Percentiles rank a stretch among this genome's conserved stretches.
These are phyloP conservation scores for Drosophila birchii DNA, from an alignment of 2,888 invertebrate species.

Conservation along the genomic window DNA sequence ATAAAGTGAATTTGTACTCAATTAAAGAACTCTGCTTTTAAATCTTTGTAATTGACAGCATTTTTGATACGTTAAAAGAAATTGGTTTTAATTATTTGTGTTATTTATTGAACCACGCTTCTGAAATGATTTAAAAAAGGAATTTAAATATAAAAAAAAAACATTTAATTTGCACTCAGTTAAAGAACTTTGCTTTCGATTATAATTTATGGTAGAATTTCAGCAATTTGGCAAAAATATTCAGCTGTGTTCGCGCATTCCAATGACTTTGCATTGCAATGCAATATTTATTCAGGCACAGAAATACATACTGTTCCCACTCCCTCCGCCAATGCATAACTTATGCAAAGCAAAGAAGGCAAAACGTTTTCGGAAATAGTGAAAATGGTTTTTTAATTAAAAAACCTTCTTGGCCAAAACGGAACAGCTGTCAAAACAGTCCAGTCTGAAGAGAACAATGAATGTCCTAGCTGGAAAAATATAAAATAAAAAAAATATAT, in stretches of 20 bases:
- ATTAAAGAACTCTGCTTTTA: background rate
- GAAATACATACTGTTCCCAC: conserved; percentile 15
- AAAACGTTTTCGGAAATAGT: conserved; percentile 24
- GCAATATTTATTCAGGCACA: conserved; percentile 32
- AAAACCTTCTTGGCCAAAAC: conserved; percentile 25
- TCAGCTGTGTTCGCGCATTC: conserved; percentile 51
- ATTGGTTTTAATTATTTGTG: background rate
- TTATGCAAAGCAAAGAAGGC: conserved; percentile 42
- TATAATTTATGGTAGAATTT: background rate
- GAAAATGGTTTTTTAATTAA: conserved; percentile 51
- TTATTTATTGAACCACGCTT: background rate
- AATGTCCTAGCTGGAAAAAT: conserved; percentile 2
- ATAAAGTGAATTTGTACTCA: background rate
- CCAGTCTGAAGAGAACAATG: background rate
- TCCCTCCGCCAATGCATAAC: conserved; percentile 47
- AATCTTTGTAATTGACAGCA: background rate
- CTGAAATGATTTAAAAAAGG: no score
- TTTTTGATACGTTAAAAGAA: conserved; percentile 5
- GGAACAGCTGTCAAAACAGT: conserved; percentile 23
- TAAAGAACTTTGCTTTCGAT: background rate
- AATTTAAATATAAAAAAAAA: background rate
- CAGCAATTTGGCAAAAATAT: conserved; percentile 13
- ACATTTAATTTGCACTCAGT: background rate
- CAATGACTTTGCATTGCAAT: conserved; percentile 35
- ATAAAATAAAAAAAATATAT: background rate